Conservation (phyloP, 2,113 vertebrate species). For the Lampris megalopsis region DNA sequence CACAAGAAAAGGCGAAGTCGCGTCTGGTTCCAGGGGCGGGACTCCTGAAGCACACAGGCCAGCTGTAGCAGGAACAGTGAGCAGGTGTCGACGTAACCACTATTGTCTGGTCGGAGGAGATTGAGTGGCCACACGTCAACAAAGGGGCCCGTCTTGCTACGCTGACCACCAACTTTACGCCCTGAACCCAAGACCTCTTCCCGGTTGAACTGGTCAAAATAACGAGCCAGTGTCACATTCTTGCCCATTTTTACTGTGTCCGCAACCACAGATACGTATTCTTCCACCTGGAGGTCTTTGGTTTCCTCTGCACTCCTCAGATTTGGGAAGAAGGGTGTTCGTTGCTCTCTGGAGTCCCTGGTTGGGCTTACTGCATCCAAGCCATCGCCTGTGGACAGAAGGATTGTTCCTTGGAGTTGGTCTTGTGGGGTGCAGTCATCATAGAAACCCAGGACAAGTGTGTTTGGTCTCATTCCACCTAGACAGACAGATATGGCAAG, state of each 20-base stretch:
- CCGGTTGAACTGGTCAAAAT: slow-evolving; percentile 77
- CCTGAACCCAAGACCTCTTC: slow-evolving; percentile 40
- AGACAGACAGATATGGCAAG: slow-evolving; percentile 16
- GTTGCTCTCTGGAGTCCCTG: slow-evolving; percentile 49
- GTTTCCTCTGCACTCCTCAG: slow-evolving; percentile 68
- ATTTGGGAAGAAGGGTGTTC: slow-evolving; percentile 73
- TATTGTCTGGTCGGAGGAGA: slow-evolving; percentile 85
- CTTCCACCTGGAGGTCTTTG: slow-evolving; percentile 76
- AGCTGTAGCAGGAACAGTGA: slow-evolving; percentile 90
- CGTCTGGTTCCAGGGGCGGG: slow-evolving; percentile 84
- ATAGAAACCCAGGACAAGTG: slow-evolving; percentile 86
- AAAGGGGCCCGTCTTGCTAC: slow-evolving; percentile 55
- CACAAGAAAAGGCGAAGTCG: slow-evolving; percentile 88
- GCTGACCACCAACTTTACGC: slow-evolving; percentile 32
- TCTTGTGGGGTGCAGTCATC: slow-evolving; percentile 84
- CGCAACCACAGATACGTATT: slow-evolving; percentile 84
- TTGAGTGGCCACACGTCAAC: slow-evolving; percentile 92
- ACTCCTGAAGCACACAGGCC: slow-evolving; percentile 88
- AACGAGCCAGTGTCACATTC: slow-evolving; percentile 85
- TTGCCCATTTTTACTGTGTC: slow-evolving; percentile 90
- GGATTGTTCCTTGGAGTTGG: slow-evolving; percentile 73
- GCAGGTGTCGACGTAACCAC: slow-evolving; percentile 86
- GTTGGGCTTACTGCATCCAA: slow-evolving; percentile 50
- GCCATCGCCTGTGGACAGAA: slow-evolving; percentile 63
- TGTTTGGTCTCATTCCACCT: slow-evolving; percentile 91